These are phyloP conservation scores for Meloidogyne exigua DNA, from an alignment of 1,140 invertebrate species.

Conservation along the genomic window DNA sequence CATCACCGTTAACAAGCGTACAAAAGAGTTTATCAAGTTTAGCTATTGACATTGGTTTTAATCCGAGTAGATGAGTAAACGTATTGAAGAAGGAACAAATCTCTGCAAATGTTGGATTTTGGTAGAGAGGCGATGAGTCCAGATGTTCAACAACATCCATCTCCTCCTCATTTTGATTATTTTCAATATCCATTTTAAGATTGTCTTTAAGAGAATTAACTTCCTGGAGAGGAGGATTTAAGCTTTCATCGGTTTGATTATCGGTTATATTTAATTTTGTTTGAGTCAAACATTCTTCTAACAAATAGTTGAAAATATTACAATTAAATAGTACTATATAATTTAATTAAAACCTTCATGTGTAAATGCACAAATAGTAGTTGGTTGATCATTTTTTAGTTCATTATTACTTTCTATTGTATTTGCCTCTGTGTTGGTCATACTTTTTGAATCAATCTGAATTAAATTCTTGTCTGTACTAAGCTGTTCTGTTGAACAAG, in stretches of 20 bases:
- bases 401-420: not conserved
- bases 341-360: not conserved
- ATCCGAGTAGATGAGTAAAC: constrained; percentile 37
- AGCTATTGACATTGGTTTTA: constrained; percentile 41
- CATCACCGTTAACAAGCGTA: constrained; percentile 38
- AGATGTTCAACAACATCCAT: constrained; percentile 18
- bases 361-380: not conserved
- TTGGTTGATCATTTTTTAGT: not conserved
- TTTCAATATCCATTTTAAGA: not conserved
- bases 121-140: constrained; percentile 27
- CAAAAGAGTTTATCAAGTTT: constrained; percentile 40
- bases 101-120: constrained; percentile 46
- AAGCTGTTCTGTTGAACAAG: not conserved
- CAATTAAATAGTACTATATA: no score
- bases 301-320: no score
- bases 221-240: not conserved
- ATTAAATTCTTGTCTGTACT: no score
- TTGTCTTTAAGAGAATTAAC: not conserved
- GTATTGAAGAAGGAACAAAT: constrained; percentile 50
- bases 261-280: not conserved
- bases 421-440: not conserved
- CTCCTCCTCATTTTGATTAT: not conserved
- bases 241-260: not conserved
- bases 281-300: not conserved
- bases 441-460: no score